Evolutionary conservation across 1,140 invertebrate species (phyloP).

Genomic region (Calycopis cecrops): DNA sequence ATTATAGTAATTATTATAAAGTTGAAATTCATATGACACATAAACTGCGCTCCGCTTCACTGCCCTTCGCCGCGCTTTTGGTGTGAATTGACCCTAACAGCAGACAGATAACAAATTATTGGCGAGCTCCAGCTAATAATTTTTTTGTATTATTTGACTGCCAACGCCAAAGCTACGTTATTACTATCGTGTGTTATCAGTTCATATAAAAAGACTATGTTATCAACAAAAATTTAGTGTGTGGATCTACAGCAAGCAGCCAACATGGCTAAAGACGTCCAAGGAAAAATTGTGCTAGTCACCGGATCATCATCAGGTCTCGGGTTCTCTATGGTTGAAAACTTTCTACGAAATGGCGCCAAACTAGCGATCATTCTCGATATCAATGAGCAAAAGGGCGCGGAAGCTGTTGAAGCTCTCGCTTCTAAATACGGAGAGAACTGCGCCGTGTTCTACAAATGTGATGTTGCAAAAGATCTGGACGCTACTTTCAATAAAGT

Average conservation of each 20-base stretch:
- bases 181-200: too few species aligned
- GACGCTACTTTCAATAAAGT: constrained; percentile 58
- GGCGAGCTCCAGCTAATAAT: too few species aligned
- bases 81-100: too few species aligned
- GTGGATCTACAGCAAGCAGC: neutral
- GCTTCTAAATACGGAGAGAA: constrained; percentile 66
- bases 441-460: constrained; percentile 63
- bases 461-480: constrained; percentile 70
- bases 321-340: constrained; percentile 37
- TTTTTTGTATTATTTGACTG: too few species aligned
- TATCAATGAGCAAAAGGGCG: constrained; percentile 43
- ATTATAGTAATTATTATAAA: too few species aligned
- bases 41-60: too few species aligned
- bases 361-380: constrained; percentile 57
- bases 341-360: constrained; percentile 33
- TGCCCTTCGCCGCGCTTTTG: too few species aligned
- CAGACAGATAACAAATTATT: too few species aligned
- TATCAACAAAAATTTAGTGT: too few species aligned
- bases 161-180: too few species aligned
- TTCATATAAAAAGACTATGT: too few species aligned
- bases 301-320: constrained; percentile 40
- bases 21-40: too few species aligned
- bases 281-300: constrained; percentile 35
- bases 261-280: constrained; percentile 33
- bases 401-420: constrained; percentile 44